A percentile compares a stretch with the other conserved stretches of the same genome.
phyloP scores from a whole-genome alignment of 2,113 vertebrate genomes.

The Bucco capensis region DNA sequence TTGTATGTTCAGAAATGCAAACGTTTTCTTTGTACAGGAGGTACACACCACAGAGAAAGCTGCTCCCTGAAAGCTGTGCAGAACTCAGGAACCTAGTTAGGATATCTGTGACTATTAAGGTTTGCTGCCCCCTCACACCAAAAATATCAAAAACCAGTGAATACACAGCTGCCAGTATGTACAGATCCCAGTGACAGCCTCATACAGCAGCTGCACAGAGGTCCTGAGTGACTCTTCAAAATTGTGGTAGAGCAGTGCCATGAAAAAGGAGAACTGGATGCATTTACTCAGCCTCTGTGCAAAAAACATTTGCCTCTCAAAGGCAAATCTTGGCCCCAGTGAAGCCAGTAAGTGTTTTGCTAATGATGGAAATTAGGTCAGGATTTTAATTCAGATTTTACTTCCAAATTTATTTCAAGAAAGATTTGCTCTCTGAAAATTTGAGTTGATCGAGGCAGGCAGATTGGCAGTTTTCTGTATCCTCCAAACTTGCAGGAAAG shows the following conservation, averaged over 20 bases:
- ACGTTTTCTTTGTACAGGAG: not conserved
- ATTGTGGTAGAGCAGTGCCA: not conserved
- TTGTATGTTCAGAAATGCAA: conserved; percentile 20
- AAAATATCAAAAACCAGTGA: not conserved
- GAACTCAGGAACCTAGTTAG: not conserved
- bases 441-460: not conserved
- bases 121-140: not conserved
- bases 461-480: not conserved
- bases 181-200: not conserved
- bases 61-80: not conserved
- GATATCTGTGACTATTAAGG: not conserved
- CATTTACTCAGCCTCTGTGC: not conserved
- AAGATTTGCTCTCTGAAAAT: not conserved
- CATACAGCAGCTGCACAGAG: not conserved
- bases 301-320: not conserved
- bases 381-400: not conserved
- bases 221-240: not conserved
- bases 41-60: not conserved
- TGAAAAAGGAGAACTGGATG: not conserved
- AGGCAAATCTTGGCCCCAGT: not conserved
- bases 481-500: not conserved
- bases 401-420: not conserved
- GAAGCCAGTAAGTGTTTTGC: not conserved
- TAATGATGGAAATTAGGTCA: not conserved
- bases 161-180: not conserved